Evolutionary conservation across 2,888 invertebrate species (phyloP).

Genomic region (Drosophila stalkeri): DNA sequence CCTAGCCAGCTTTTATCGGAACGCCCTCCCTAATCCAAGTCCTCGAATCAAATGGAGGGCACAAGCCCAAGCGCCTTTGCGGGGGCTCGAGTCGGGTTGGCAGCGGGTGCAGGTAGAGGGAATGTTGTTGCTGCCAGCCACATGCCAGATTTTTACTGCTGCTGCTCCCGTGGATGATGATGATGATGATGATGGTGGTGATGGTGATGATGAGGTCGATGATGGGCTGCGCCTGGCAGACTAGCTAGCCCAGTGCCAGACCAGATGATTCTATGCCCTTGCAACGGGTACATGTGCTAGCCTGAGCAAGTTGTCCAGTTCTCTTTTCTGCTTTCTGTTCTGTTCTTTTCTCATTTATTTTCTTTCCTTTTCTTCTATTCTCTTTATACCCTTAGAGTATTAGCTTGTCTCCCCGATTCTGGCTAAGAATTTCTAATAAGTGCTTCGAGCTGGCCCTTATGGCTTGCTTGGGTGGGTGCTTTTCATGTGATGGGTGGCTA

Average conservation of each 20-base stretch:
- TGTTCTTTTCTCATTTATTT: neutral
- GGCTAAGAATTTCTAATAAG: slow-evolving; percentile 13
- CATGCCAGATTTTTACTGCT: slow-evolving; percentile 42
- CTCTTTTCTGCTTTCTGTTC: neutral
- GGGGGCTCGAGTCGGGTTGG: neutral
- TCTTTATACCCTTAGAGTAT: neutral
- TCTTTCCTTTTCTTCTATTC: neutral
- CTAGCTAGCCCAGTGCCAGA: neutral
- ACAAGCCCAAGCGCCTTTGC: slow-evolving; percentile 4
- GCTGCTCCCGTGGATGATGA: neutral
- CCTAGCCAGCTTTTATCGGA: slow-evolving; percentile 46
- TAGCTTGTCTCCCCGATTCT: neutral
- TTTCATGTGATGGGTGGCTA: neutral
- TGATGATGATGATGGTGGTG: slow-evolving; percentile 16
- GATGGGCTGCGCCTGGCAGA: slow-evolving; percentile 15
- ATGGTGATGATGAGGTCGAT: slow-evolving; percentile 24
- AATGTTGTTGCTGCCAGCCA: slow-evolving; percentile 27
- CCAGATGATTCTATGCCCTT: slow-evolving; percentile 22
- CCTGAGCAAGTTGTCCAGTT: neutral
- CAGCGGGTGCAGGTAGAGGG: neutral
- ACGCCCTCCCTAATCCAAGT: slow-evolving; percentile 44
- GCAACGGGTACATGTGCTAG: too few relatives aligned
- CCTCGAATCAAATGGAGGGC: slow-evolving; percentile 53
- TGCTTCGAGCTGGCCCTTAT: slow-evolving; percentile 26
- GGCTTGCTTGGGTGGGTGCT: slow-evolving; percentile 10